Base-by-base conservation (phyloP, 1,140 invertebrate species). In the Drosophila sulfurigaster region DNA sequence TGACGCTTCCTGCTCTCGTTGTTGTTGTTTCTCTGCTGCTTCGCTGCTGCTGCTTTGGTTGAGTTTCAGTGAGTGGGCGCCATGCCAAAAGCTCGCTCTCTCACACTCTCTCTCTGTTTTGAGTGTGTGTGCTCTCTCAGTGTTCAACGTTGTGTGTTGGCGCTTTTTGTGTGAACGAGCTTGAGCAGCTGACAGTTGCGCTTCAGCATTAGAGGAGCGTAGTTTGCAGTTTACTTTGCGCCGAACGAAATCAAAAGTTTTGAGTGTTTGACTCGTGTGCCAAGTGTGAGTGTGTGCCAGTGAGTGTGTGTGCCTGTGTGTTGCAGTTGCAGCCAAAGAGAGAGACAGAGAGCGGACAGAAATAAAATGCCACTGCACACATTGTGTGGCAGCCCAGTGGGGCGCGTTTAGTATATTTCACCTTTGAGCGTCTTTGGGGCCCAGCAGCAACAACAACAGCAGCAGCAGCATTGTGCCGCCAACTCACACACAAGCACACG, bases 141-240 rank as follows among this genome's bases (percentile, higher is more conserved):
- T 38, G 20, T 20, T 38, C 10, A 10, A 10, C 32, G 35, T 38
- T 38, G 35, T 10, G 43, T 46, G 43, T 54, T 46, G 49, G 73
- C 57, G 35, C 35, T 38, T 38, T 38, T 75, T 82, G 79, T 66
- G 41, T 54, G 63, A 77, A 82, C 72, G 77, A 63, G 15, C 46
- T 78, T 78, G 74, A 87, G 85, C 85, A 88, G 86, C 86, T 89
- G 86, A 90, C 85, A 88, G 75, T 88, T 90, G 86, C 71, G 85
- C 81, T 88, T 90, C 81, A 90, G 75, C 85, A 63, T 90, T 90
- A 88, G 85, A 86, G 78, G 68, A 79, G 82, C 73, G 86, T 74
- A 88, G 85, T 88, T 88, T 81, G 75, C 66, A 69, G 88, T 89
- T 89, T 78, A 78, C 59, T 75, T 75, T 73, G 54, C 66, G 46